These are phyloP conservation scores for Ctenopoma kingsleyae DNA, from an alignment of 2,797 vertebrate species.

Conservation along the genomic window DNA sequence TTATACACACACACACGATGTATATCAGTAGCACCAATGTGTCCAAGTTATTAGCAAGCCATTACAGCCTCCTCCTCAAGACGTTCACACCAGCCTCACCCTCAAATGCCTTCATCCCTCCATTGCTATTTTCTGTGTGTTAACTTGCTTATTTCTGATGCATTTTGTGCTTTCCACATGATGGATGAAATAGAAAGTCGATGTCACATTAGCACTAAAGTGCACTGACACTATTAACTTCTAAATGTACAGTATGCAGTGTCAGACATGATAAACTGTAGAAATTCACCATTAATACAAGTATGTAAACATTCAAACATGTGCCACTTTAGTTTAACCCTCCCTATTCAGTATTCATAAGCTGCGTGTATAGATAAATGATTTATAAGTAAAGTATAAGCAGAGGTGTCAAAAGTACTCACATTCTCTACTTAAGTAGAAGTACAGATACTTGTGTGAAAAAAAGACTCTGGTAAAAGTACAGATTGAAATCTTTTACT, in stretches of 20 bases:
- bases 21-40: conserved; percentile 54
- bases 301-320: neutral
- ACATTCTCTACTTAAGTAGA: too few species aligned
- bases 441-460: too few species aligned
- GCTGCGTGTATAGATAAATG: neutral
- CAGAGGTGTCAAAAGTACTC: too few species aligned
- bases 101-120: conserved; percentile 39
- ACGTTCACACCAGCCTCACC: conserved; percentile 9
- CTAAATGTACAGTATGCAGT: neutral
- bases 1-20: too few species aligned
- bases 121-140: conserved; percentile 35
- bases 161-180: conserved; percentile 28
- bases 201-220: conserved; percentile 13
- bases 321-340: neutral
- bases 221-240: conserved; percentile 11
- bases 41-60: conserved; percentile 44
- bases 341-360: neutral
- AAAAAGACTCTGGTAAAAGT: too few species aligned
- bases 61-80: conserved; percentile 35
- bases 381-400: too few species aligned
- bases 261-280: neutral
- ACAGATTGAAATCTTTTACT: too few species aligned
- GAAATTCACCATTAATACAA: neutral
- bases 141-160: conserved; percentile 16
- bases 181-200: conserved; percentile 29